Evolutionary conservation across 2,113 vertebrate species (phyloP).

Genomic region (Ammodytes marinus): DNA sequence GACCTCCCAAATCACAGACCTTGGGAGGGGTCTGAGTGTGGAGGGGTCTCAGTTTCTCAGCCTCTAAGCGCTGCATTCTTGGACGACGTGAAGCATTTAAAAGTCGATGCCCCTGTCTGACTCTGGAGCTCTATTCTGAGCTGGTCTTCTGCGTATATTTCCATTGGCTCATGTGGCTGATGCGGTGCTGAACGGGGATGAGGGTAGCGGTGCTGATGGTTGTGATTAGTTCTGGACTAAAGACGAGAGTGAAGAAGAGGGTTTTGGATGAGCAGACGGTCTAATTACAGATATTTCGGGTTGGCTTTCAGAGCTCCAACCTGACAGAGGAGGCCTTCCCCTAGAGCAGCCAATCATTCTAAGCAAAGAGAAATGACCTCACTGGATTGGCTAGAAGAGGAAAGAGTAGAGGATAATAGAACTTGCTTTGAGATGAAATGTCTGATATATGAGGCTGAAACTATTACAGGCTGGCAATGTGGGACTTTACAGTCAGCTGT

Average conservation of each 20-base stretch:
- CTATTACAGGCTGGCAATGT: conserved; percentile 1
- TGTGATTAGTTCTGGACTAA: conserved; percentile 76
- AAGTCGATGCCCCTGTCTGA: conserved; percentile 43
- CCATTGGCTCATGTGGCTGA: conserved; percentile 68
- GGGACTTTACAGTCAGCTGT: conserved; percentile 4
- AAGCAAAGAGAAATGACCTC: conserved; percentile 56
- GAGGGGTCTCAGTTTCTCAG: conserved; percentile 36
- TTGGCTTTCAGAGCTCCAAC: conserved; percentile 50
- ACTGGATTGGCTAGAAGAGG: conserved; percentile 40
- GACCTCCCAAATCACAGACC: conserved; percentile 45
- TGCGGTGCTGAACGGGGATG: conserved; percentile 39
- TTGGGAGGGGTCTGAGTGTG: no score
- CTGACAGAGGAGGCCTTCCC: conserved; percentile 51
- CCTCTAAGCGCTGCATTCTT: conserved; percentile 37
- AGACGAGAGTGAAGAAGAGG: conserved; percentile 45
- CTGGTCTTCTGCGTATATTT: conserved; percentile 65
- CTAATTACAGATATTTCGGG: conserved; percentile 70
- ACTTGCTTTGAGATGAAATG: conserved; percentile 38
- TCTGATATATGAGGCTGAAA: conserved; percentile 41
- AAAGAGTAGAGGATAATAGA: conserved; percentile 42
- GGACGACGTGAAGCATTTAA: conserved; percentile 35
- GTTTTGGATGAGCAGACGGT: conserved; percentile 56
- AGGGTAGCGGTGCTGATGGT: conserved; percentile 69
- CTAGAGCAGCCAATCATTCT: conserved; percentile 40
- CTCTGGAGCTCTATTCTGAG: conserved; percentile 35